Base-by-base conservation (phyloP, 2,113 vertebrate species). In the Collichthys lucidus region DNA sequence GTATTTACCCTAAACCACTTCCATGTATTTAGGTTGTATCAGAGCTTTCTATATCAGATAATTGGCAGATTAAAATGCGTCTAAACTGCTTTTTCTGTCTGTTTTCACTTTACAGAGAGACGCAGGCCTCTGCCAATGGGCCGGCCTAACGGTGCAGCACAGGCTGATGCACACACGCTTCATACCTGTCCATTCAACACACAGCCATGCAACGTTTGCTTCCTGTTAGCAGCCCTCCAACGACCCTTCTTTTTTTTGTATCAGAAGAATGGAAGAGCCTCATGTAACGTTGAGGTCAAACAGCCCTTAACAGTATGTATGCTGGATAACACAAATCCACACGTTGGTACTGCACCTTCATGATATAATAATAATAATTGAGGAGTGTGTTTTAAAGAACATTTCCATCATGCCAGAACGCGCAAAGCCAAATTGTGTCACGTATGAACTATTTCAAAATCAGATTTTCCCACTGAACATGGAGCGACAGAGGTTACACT, bases 101-200 rank as follows among this genome's bases (percentile, higher is more conserved):
- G 44, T 55, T 42, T 52, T 55, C 19, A 24, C 20, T 24, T 77
- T 81, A n/a, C 88, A 94, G 93, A 86, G 85, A 91, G 80, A 88
- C 56, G 66, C 79, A 84, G 62, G 81, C 86, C 29, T 84, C 91
- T 24, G 65, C 90, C 53, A 93, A 93, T 40, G 92, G 91, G 77
- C 92, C 91, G 2, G 88, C 88, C 74, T 92, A 92, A 88, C 14
- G 2, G 59, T 29, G 60, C 29, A 52, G 52, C 66, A 82, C 61
- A 79, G 66, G n/a, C 63, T 35, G 35, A 62, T 9, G 40, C 35
- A 19, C 26, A n/a, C 35, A 29, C 0, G 46, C 74, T 78, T 86
- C 61, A 81, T 53, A 75, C 79, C 56, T 42, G 53, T 81, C 74
- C 82, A 84, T 90, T 77, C 77, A 81, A 83, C 84, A 72, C 35